A percentile compares a stretch with the other conserved stretches of the same genome.
Conservation (phyloP, 2,888 invertebrate species). For the Agonopterix subpropinquella region DNA sequence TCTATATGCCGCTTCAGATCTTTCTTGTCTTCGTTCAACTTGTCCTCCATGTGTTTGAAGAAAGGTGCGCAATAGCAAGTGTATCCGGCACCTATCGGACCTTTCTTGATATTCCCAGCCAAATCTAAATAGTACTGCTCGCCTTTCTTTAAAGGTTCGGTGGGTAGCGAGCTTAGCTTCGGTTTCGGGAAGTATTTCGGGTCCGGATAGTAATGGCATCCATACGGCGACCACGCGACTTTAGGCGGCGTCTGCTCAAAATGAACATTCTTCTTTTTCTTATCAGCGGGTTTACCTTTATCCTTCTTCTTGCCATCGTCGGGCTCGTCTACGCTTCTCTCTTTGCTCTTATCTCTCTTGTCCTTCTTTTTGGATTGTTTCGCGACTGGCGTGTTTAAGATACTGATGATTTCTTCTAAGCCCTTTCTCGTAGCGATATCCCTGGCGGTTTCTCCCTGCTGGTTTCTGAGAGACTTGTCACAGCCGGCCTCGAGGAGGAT, state of each 20-base stretch:
- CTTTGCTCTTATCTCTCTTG: slow-evolving; percentile 66
- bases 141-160: slow-evolving; percentile 89
- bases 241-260: slow-evolving; percentile 63
- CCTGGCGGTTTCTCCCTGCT: slow-evolving; percentile 91
- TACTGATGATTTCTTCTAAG: slow-evolving; percentile 87
- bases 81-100: slow-evolving; percentile 95
- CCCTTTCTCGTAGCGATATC: slow-evolving; percentile 94
- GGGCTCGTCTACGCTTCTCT: slow-evolving; percentile 72
- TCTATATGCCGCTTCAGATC: slow-evolving; percentile 87
- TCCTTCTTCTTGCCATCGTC: slow-evolving; percentile 61
- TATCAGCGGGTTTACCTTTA: slow-evolving; percentile 52
- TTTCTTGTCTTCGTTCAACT: slow-evolving; percentile 86
- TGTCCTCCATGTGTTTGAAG: slow-evolving; percentile 90
- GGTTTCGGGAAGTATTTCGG: slow-evolving; percentile 90
- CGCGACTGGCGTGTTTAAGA: slow-evolving; percentile 77
- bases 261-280: slow-evolving; percentile 72
- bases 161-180: slow-evolving; percentile 88
- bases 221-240: slow-evolving; percentile 90
- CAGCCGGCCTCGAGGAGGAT: slow-evolving; percentile 93
- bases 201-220: slow-evolving; percentile 93
- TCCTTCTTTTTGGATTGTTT: slow-evolving; percentile 61
- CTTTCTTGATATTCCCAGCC: slow-evolving; percentile 96
- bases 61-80: slow-evolving; percentile 96
- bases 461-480: slow-evolving; percentile 80
- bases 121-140: slow-evolving; percentile 96